Evolutionary conservation across 1,140 invertebrate species (phyloP).

Genomic region (Homarus americanus): DNA sequence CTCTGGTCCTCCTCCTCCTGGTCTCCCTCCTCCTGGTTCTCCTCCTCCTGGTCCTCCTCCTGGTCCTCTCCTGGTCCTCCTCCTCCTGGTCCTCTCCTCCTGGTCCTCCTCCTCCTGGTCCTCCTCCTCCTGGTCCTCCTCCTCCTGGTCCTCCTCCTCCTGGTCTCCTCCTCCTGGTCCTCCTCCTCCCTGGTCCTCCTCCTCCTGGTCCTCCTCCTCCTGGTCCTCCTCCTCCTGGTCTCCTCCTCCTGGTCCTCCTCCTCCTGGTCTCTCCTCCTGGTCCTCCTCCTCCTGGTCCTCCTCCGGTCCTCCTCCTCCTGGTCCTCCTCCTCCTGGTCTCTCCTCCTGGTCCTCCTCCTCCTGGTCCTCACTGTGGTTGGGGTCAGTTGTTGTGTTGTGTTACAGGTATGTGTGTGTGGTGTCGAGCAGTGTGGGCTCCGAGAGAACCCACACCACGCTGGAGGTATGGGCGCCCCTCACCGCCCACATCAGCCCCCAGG

Average conservation of each 20-base stretch:
- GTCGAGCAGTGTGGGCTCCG: constrained; percentile 64
- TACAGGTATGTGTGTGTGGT: constrained; percentile 68
- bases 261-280: neutral
- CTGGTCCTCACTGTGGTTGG: neutral
- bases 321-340: no score
- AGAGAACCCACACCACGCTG: constrained; percentile 59
- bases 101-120: no score
- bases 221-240: no score
- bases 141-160: no score
- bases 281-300: neutral
- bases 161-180: no score
- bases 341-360: neutral
- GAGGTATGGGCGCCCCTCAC: constrained; percentile 82
- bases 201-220: neutral
- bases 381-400: neutral
- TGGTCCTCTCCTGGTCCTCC: no score
- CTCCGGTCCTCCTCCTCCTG: no score
- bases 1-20: no score
- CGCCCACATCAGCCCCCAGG: constrained; percentile 90
- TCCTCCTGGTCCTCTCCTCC: no score
- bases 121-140: neutral
- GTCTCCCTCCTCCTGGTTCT: no score
- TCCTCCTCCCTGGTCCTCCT: no score
- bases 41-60: no score
- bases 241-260: neutral